Evolutionary conservation across 1,140 invertebrate species (phyloP), one percentile per base, ranked within the genome.

Genomic region (Macrosteles quadrilineatus): DNA sequence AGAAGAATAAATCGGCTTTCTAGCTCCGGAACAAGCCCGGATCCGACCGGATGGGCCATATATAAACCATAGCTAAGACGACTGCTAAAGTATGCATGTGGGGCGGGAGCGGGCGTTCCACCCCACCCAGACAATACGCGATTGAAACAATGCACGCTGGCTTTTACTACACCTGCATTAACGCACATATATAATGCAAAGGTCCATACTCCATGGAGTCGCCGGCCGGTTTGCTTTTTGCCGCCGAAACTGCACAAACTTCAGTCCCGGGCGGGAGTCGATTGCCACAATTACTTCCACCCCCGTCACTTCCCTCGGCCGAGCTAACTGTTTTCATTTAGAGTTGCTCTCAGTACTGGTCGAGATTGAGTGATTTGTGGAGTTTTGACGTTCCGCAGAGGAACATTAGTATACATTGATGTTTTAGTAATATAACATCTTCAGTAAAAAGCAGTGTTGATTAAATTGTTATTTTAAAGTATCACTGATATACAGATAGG

Each of bases 1-100:
- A 36, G 32, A 36, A 14, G 32, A 36, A 36, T 36, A 36, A 36
- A 36, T 36, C 32, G 32, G 32, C 32, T 36, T 36, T 36, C 32
- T 14, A 14, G 32, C 32, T 36, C 32, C 32, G 32, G 32, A 36
- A 36, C 32, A 36, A 36, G 32, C 4, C 32, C 4, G 32, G 32
- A 36, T 36, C 32, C 32, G 32, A 14, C 32, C 4, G 32, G 14
- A 6, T 4, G 32, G 47, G 47, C 47, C 47, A 21, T 50, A 50
- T 21, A 53, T 29, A 53, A 50, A 50, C 66, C 25, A 67, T 67
- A 23, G 31, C 31, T 40, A 66, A 66, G 43, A 66, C 23, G 31
- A 32, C 40, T 21, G 6, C 29, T 47, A 50, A 50, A 50, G 47
- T 50, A 50, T 50, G 47, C n/a, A 50, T 50, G 47, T 4, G 14